Evolutionary conservation across 2,888 invertebrate species (phyloP), one percentile per base, ranked within the genome.

Genomic region (Mesochorus sp.): DNA sequence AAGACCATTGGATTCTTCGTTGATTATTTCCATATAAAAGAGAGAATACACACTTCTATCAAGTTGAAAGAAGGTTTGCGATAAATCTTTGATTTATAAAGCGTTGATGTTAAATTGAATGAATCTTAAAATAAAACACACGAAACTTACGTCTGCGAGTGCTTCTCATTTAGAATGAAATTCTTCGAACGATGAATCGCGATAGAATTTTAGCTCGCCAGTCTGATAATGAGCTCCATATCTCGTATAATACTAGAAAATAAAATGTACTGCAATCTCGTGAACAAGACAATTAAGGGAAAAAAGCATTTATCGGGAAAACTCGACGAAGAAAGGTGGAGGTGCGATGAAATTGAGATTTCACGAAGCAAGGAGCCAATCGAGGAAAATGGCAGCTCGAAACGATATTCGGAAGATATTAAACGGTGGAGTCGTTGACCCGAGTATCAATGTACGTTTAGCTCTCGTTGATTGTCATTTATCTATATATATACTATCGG

Each of bases 1-100:
- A n/a, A 88, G 61, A 59, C 79, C 21, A 67, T 76, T 8, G 79
- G 80, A 53, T 51, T 86, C 12, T 87, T 77, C 51, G 85, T 83
- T 17, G 24, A 51, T 42, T 34, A 26, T 21, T 71, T 17, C 12
- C 21, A n/a, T n/a, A n/a, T n/a, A n/a, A n/a, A n/a, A n/a, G n/a
- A n/a, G n/a, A n/a, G n/a, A n/a, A n/a, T n/a, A n/a, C n/a, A n/a
- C n/a, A n/a, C n/a, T n/a, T n/a, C n/a, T n/a, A n/a, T n/a, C n/a
- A n/a, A n/a, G n/a, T n/a, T n/a, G n/a, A n/a, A n/a, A n/a, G n/a
- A n/a, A n/a, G n/a, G n/a, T n/a, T n/a, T n/a, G n/a, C n/a, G n/a
- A n/a, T n/a, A n/a, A n/a, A n/a, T n/a, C n/a, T n/a, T n/a, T n/a
- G n/a, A n/a, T n/a, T n/a, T n/a, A n/a, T n/a, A n/a, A n/a, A n/a